Evolutionary conservation across 2,113 vertebrate genomes (phyloP).

Genomic region (Ondatra zibethicus): DNA sequence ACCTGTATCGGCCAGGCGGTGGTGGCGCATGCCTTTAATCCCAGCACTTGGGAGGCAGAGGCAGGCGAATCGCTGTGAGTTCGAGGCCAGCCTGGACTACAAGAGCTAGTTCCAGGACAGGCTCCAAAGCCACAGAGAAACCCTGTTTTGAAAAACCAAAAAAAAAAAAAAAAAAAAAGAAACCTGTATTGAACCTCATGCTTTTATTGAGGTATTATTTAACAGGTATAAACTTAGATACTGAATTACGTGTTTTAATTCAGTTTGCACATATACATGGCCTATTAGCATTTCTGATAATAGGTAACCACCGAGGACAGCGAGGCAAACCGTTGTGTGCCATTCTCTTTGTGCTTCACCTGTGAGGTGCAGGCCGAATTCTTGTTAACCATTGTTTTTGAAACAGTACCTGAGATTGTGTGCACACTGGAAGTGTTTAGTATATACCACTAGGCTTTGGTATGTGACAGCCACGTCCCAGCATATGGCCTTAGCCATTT

Average conservation of each 20-base stretch:
- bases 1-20: too few species aligned
- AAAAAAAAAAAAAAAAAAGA: too few species aligned
- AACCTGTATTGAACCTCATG: not conserved
- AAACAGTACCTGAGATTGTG: not conserved
- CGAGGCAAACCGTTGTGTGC: not conserved
- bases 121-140: too few species aligned
- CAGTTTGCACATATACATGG: not conserved
- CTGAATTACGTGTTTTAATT: not conserved
- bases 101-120: too few species aligned
- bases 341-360: not conserved
- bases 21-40: too few species aligned
- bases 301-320: not conserved
- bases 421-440: not conserved
- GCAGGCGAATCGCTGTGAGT: too few species aligned
- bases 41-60: too few species aligned
- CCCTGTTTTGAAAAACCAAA: too few species aligned
- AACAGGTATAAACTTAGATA: not conserved
- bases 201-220: not conserved
- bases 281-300: not conserved
- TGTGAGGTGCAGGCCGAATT: not conserved
- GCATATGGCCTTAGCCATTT: not conserved
- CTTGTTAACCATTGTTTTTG: not conserved
- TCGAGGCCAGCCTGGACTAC: too few species aligned
- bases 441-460: not conserved
- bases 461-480: too few species aligned